Percentiles rank a stretch among this genome's conserved stretches.
phyloP scores from a whole-genome alignment of 2,888 invertebrate genomes.

The Creontiades dilutus region DNA sequence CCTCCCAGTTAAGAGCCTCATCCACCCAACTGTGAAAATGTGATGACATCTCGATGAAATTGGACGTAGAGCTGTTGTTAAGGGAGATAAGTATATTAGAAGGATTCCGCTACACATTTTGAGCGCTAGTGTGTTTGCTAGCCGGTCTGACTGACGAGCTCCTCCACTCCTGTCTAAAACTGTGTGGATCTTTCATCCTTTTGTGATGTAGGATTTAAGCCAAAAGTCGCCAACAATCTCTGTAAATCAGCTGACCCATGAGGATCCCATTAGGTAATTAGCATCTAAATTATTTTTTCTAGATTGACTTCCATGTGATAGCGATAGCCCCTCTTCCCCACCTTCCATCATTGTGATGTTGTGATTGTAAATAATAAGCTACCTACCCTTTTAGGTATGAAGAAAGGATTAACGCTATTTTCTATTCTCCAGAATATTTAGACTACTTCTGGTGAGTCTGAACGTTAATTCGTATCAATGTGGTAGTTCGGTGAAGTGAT shows the following conservation, averaged over 20 bases:
- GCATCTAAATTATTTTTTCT: not conserved
- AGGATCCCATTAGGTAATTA: not conserved
- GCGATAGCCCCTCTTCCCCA: not conserved
- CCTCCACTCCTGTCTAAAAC: too few relatives aligned
- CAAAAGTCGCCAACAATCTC: too few relatives aligned
- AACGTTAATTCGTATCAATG: not conserved
- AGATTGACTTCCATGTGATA: slow-evolving; percentile 1
- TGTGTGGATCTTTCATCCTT: too few relatives aligned
- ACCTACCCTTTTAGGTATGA: slow-evolving; percentile 20
- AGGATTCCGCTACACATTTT: too few relatives aligned
- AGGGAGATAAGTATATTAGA: too few relatives aligned
- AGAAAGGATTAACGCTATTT: not conserved
- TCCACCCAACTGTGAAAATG: too few relatives aligned
- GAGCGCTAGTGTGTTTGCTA: too few relatives aligned
- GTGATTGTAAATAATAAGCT: slow-evolving; percentile 53
- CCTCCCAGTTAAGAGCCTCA: too few relatives aligned
- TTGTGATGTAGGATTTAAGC: too few relatives aligned
- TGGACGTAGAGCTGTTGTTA: too few relatives aligned
- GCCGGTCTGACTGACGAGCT: too few relatives aligned
- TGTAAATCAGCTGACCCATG: not conserved
- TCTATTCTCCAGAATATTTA: not conserved
- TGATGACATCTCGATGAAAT: too few relatives aligned
- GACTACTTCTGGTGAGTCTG: not conserved
- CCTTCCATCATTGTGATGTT: not conserved
- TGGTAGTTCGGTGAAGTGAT: not conserved